A percentile compares a stretch with the other conserved stretches of the same genome.
phyloP scores from a whole-genome alignment of 2,113 vertebrate species.

The Verasper variegatus region DNA sequence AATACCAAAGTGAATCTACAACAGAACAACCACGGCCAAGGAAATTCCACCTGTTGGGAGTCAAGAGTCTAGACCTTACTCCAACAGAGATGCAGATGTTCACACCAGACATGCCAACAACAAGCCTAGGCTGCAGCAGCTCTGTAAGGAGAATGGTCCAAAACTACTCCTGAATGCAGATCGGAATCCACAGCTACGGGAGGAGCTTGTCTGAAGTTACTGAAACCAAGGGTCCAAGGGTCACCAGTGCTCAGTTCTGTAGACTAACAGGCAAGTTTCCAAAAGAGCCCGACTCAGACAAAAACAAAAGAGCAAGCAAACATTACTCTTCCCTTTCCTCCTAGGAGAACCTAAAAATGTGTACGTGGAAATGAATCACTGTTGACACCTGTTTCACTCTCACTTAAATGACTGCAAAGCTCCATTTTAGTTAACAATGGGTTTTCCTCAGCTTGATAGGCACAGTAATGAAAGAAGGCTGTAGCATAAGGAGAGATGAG shows the following conservation, averaged over 20 bases:
- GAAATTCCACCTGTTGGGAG: no score
- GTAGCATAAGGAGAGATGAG: background rate
- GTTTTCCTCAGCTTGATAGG: background rate
- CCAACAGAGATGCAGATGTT: no score
- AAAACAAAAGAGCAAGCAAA: background rate
- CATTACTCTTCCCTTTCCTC: background rate
- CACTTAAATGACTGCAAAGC: background rate
- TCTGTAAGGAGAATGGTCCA: no score
- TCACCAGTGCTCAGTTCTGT: background rate
- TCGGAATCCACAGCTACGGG: no score
- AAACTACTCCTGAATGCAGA: no score
- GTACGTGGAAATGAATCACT: background rate
- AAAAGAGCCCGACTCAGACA: no score
- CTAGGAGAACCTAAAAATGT: background rate
- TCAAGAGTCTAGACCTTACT: no score
- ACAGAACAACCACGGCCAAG: background rate
- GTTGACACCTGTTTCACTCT: background rate
- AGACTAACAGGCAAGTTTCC: no score
- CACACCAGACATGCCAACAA: no score
- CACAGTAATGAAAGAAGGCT: background rate
- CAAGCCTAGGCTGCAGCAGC: no score
- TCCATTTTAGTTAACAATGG: constrained; percentile 1
- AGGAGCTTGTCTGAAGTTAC: no score
- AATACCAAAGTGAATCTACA: background rate
- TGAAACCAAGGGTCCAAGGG: no score